Conservation (phyloP, 2,113 vertebrate genomes). For the Tupaia chinensis region DNA sequence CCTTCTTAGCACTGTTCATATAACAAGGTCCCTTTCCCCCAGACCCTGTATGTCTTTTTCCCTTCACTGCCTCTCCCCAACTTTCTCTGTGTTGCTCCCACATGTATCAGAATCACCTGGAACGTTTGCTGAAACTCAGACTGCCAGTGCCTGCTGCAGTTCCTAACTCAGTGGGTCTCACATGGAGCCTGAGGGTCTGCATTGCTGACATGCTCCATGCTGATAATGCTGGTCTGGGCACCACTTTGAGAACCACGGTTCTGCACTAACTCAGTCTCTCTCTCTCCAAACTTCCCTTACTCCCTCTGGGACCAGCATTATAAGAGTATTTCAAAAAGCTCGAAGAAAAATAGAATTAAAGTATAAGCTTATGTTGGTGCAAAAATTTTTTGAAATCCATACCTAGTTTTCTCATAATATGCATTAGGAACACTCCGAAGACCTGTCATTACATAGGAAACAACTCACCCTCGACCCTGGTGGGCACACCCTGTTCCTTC, state of each 20-base stretch:
- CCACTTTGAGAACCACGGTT: background rate
- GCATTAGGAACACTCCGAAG: too few relatives aligned
- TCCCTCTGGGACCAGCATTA: background rate
- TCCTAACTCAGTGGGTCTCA: background rate
- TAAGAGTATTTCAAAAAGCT: too few relatives aligned
- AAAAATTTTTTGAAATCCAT: too few relatives aligned
- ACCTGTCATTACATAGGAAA: background rate
- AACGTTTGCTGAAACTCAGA: background rate
- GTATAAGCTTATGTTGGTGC: too few relatives aligned
- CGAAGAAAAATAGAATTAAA: too few relatives aligned
- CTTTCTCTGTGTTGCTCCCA: background rate
- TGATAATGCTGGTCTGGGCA: background rate
- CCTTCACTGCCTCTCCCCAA: background rate
- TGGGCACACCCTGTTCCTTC: background rate
- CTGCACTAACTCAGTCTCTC: background rate
- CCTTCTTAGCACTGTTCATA: background rate
- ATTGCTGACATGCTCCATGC: background rate
- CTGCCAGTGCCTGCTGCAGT: background rate
- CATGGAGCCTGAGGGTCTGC: background rate
- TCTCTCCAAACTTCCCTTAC: background rate
- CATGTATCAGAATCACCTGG: background rate
- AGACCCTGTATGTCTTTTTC: background rate
- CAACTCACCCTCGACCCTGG: background rate
- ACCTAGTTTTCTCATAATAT: too few relatives aligned
- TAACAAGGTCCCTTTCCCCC: background rate